Evolutionary conservation across 1,140 invertebrate genomes (phyloP).

Genomic region (Meloidogyne chitwoodi): DNA sequence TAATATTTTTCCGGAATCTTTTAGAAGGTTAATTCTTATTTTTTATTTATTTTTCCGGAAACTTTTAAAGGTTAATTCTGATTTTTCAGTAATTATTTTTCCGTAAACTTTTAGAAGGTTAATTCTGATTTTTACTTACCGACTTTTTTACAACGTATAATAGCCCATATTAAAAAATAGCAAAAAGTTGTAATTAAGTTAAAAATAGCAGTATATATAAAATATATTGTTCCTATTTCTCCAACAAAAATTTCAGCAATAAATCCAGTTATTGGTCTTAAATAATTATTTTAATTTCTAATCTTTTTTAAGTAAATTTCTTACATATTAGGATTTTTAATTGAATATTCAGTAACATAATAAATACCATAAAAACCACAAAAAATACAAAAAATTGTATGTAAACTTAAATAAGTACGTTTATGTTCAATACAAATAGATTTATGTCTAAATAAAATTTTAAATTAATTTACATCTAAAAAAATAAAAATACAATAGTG

Average conservation of each 20-base stretch:
- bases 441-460: not conserved
- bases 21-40: not conserved
- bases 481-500: not conserved
- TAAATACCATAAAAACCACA: constrained; percentile 1
- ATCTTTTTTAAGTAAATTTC: not conserved
- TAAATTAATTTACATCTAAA: not conserved
- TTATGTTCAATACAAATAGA: not conserved
- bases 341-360: not conserved
- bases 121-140: not conserved
- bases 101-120: too few species aligned
- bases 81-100: too few species aligned
- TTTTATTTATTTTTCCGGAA: too few species aligned
- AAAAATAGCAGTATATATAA: not conserved
- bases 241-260: not conserved
- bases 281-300: not conserved
- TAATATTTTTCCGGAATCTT: too few species aligned
- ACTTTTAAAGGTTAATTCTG: too few species aligned
- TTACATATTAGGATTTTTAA: constrained; percentile 8
- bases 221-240: not conserved
- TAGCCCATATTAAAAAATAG: not conserved
- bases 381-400: not conserved
- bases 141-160: constrained; percentile 11
- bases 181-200: not conserved
- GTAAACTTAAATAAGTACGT: not conserved
- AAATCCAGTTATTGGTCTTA: constrained; percentile 1